These are phyloP conservation scores for Heliornis fulica DNA, from an alignment of 2,113 vertebrate genomes.

Conservation along the genomic window DNA sequence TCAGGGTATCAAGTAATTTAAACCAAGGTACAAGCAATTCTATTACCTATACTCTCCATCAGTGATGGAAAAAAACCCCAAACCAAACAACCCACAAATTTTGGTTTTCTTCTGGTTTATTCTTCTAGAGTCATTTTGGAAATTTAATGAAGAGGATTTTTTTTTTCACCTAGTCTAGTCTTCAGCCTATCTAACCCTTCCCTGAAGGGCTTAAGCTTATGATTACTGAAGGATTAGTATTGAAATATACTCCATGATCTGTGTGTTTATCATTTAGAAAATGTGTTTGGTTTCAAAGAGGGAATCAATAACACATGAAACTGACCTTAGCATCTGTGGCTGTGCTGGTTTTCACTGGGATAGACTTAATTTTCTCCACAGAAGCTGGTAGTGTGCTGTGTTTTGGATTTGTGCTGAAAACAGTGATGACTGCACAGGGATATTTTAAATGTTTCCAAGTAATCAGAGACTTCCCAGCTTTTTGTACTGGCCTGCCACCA, in stretches of 20 bases:
- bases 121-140: neutral
- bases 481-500: too few species aligned
- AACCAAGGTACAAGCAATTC: neutral
- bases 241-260: neutral
- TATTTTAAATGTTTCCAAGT: too few species aligned
- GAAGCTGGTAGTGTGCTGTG: too few species aligned
- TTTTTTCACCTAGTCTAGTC: neutral
- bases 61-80: neutral
- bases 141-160: accelerated
- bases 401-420: too few species aligned
- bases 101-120: neutral
- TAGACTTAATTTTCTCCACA: too few species aligned
- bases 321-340: neutral
- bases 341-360: neutral
- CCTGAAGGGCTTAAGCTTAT: neutral
- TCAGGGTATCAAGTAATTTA: neutral
- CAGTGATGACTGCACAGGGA: too few species aligned
- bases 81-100: too few species aligned
- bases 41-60: neutral
- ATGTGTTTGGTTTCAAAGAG: neutral
- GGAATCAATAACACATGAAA: neutral
- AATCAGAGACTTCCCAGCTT: too few species aligned
- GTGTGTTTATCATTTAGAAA: neutral
- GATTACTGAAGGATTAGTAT: neutral
- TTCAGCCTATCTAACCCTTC: neutral